phyloP scores from a whole-genome alignment of 2,113 vertebrate genomes.

The Neotragus moschatus region DNA sequence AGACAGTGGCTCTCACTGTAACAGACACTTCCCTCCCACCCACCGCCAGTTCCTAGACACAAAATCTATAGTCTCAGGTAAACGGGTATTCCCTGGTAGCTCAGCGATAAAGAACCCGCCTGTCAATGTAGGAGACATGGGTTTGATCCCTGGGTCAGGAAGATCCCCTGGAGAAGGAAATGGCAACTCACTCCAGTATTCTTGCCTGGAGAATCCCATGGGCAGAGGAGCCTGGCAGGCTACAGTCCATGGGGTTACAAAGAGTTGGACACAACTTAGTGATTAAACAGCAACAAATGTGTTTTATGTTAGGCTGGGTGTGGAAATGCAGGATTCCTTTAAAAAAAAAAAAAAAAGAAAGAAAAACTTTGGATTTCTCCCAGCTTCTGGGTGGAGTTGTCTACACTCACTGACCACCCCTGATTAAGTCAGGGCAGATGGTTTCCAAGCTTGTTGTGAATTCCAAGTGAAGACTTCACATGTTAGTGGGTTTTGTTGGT shows the following conservation, averaged over 20 bases:
- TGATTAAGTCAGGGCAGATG: not conserved
- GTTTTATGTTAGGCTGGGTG: not conserved
- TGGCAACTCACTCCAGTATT: not conserved
- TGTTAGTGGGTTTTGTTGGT: not conserved
- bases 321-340: not conserved
- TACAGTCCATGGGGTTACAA: not conserved
- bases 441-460: not conserved
- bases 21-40: not conserved
- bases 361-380: not conserved
- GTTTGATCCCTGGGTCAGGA: rapidly evolving
- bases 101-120: not conserved
- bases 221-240: not conserved
- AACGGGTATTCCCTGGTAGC: not conserved
- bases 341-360: not conserved
- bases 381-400: not conserved
- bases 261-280: not conserved
- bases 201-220: not conserved
- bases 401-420: not conserved
- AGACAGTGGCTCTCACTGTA: not conserved
- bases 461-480: not conserved
- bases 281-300: not conserved
- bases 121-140: not conserved
- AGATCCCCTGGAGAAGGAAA: not conserved
- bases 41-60: no score
- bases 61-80: not conserved